Evolutionary conservation across 2,888 invertebrate species (phyloP), one percentile per base, ranked within the genome.

Genomic region (Teleiodes luculella): DNA sequence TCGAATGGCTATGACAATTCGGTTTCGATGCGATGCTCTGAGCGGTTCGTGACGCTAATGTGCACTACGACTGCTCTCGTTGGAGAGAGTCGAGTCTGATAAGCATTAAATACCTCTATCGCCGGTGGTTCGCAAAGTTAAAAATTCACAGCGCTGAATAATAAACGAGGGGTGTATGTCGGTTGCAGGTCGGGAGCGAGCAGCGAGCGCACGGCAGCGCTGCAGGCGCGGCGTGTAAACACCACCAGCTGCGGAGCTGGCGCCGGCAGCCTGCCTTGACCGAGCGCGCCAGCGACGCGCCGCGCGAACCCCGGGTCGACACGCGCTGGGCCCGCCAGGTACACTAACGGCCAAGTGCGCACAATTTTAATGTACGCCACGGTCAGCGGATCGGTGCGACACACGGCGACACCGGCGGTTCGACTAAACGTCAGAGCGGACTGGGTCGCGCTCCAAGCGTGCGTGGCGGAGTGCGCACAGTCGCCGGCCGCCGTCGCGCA

Each of bases 111-210:
- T 88, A 87, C 86, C 88, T 89, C 86, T 78, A 79, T 78, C 69
- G 78, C 77, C 66, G 76, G 78, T 78, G 72, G 84, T 80, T 85
- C 74, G 75, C 76, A 78, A 85, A 78, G 76, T 84, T 80, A 86
- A 87, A 81, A 82, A 83, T 86, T 84, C 86, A 86, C 84, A 79
- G 80, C 80, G 78, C 70, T 81, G 85, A 86, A 86, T 87, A 81
- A 77, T 78, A 82, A 85, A 86, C 80, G 80, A 83, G 78, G 79
- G 83, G 76, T 76, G 78, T 80, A 76, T 77, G 76, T 53, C 13
- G 45, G 55, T 78, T 81, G 83, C 83, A 82, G 78, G 69, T 67
- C 72, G 76, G 69, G 67, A 70, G 66, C 66, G 58, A 61, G 58
- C 64, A 65, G 30, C 18, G 50, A 39, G 68, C 71, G 66, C 66